These are phyloP conservation scores for Psococerastis gibbosa DNA, from an alignment of 2,888 invertebrate genomes.

Conservation along the genomic window DNA sequence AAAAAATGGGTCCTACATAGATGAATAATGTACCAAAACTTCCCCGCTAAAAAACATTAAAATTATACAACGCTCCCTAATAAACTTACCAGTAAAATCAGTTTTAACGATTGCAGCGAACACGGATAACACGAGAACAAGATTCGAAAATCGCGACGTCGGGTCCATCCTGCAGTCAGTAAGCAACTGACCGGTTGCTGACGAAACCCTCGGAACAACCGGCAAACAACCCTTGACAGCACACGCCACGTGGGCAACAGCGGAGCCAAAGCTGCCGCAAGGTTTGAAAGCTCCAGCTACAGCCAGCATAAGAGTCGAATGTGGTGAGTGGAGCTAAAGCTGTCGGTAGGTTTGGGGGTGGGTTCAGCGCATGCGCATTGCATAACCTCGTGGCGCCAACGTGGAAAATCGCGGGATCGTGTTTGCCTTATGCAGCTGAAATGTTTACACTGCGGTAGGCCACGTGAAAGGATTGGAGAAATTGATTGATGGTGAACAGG, in stretches of 20 bases:
- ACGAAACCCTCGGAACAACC: too few relatives aligned
- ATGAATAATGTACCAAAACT: too few relatives aligned
- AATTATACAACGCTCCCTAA: background rate
- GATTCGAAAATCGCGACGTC: constrained; percentile 1
- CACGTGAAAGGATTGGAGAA: background rate
- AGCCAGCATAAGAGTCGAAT: background rate
- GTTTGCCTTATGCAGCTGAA: background rate
- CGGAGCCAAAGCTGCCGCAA: too few relatives aligned
- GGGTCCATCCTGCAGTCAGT: constrained; percentile 3
- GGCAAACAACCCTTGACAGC: too few relatives aligned
- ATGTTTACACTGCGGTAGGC: background rate
- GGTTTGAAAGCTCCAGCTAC: too few relatives aligned
- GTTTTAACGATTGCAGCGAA: constrained; percentile 10
- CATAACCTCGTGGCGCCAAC: background rate
- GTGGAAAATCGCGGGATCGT: background rate
- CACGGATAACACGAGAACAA: constrained; percentile 4
- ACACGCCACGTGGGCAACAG: too few relatives aligned
- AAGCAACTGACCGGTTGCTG: too few relatives aligned
- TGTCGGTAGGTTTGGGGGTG: background rate
- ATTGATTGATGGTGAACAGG: background rate
- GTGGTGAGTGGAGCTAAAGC: background rate
- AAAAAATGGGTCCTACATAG: too few relatives aligned
- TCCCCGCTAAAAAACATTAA: background rate
- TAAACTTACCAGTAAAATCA: constrained; percentile 8
- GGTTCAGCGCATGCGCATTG: background rate